Conservation (phyloP, 2,888 invertebrate genomes). For the Limnephilus marmoratus region DNA sequence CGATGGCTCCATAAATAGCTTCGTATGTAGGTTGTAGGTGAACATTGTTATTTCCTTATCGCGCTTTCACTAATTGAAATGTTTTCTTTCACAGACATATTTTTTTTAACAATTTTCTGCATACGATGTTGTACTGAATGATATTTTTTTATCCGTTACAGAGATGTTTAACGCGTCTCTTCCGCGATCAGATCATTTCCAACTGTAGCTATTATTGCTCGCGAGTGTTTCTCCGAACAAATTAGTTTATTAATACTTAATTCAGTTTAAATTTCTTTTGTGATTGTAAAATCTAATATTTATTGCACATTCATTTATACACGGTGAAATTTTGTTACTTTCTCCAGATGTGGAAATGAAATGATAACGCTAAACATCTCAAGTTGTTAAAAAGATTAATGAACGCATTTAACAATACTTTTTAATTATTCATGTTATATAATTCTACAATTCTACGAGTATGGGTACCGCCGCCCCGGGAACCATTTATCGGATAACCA, state of each 20-base stretch:
- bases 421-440: too few relatives aligned
- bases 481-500: too few relatives aligned
- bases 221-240: background rate
- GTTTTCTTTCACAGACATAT: background rate
- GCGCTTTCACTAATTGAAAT: background rate
- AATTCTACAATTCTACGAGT: too few relatives aligned
- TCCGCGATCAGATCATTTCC: background rate
- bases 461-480: too few relatives aligned
- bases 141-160: background rate
- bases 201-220: background rate
- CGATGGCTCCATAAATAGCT: background rate
- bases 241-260: background rate
- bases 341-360: background rate
- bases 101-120: background rate
- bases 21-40: background rate
- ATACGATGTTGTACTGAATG: background rate
- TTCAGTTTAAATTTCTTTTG: background rate
- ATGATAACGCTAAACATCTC: background rate
- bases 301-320: background rate
- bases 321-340: background rate
- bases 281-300: background rate
- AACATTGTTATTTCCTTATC: background rate
- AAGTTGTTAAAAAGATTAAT: background rate
- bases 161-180: background rate
- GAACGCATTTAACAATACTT: too few relatives aligned